Base-by-base conservation (phyloP, 2,888 invertebrate species). In the Pammene aurita region DNA sequence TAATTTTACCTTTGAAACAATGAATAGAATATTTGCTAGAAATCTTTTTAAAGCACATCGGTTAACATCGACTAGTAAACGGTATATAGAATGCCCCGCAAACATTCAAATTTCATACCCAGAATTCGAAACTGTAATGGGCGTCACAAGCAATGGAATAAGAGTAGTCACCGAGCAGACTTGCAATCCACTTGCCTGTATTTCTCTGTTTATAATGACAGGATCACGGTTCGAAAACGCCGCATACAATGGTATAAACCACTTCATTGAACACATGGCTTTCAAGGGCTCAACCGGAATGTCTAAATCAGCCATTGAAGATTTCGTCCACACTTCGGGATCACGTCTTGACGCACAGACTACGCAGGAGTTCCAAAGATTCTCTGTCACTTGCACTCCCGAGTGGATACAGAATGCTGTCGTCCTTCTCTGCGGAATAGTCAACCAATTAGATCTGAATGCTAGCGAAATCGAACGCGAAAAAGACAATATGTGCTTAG, bases 231-330 rank as follows among this genome's bases (percentile, higher is more conserved):
- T 79, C 71, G 92, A 92, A 73, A 76, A 0, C 42, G 72, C 0
- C 73, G 72, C 70, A 80, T 58, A 82, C 65, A 85, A 90, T 71
- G 92, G 92, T 1, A 79, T 90, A 14, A 79, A 86, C 0, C 85
- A 90, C 73, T 84, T 91, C 65, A 79, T 92, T 18, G 90, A 89
- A 72, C 90, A 88, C 66, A 75, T 91, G 76, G 86, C 84, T 0
- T 88, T 77, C 72, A 88, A 85, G 74, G 88, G 88, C 7, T 83
- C 81, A 62, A 72, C 58, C 18, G 67, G 73, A 0, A 73, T 82
- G 74, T 55, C 18, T 0, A 77, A 75, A 62, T 5, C n/a, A 4
- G 57, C 70, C 1, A 62, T 89, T 1, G 82, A 86, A 66, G 62
- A 73, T 0, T 46, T 18, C 1, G 66, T 87, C 0, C 34, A 68